Conservation (phyloP, 2,888 invertebrate genomes). For the Geotrupes spiniger region DNA sequence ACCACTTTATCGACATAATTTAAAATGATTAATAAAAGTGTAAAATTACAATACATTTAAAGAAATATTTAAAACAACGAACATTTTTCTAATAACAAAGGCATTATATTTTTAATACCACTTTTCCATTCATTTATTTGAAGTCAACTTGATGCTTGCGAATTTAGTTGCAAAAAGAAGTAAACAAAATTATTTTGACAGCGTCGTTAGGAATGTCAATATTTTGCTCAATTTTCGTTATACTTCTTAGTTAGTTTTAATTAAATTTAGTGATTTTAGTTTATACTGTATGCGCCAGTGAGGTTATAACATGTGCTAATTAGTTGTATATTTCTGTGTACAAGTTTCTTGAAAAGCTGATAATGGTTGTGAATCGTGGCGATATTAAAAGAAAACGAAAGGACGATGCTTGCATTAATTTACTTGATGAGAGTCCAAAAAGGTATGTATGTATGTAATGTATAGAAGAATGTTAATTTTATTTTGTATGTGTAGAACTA, state of each 20-base stretch:
- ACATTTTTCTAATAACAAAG: too few relatives aligned
- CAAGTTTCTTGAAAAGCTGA: background rate
- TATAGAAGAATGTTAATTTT: slow-evolving; percentile 1
- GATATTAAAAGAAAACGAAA: slow-evolving; percentile 49
- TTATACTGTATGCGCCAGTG: background rate
- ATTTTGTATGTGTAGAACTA: slow-evolving; percentile 56
- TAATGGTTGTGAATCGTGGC: slow-evolving; percentile 45
- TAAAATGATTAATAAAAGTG: too few relatives aligned
- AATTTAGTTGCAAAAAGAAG: background rate
- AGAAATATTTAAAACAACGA: too few relatives aligned
- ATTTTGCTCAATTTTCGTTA: background rate
- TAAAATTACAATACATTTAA: too few relatives aligned
- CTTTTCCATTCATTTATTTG: too few relatives aligned
- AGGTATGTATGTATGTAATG: slow-evolving; percentile 40
- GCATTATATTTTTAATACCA: too few relatives aligned
- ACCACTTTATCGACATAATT: too few relatives aligned
- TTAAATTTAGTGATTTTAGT: too few relatives aligned
- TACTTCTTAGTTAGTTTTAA: too few relatives aligned
- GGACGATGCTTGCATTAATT: slow-evolving; percentile 33
- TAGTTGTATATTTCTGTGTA: background rate
- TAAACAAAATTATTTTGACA: slow-evolving; percentile 3
- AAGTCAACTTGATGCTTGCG: background rate
- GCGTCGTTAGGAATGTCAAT: background rate
- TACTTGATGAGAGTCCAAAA: slow-evolving; percentile 50
- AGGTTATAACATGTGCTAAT: slow-evolving; percentile 6